Evolutionary conservation across 2,797 vertebrate species (phyloP).

Genomic region (Ceyx erithaca): DNA sequence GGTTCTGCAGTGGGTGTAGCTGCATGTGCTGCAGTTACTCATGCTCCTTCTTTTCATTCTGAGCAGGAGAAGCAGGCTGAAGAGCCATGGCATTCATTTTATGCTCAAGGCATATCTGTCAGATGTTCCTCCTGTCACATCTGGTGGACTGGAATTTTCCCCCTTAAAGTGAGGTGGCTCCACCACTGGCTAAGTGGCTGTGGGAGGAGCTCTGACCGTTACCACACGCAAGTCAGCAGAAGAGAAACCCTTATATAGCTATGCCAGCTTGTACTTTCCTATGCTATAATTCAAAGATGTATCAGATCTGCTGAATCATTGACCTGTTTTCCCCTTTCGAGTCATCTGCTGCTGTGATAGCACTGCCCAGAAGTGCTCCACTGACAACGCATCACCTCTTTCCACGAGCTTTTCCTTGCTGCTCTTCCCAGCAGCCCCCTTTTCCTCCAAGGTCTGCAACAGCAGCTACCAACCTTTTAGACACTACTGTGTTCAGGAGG

Average conservation of each 20-base stretch:
- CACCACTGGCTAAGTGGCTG: not conserved
- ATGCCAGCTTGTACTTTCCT: not conserved
- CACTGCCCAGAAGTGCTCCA: not conserved
- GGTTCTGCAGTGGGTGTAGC: not conserved
- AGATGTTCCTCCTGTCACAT: not conserved
- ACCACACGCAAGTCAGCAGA: not conserved
- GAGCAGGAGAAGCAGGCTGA: not conserved
- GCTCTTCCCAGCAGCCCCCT: not conserved
- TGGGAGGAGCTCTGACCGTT: not conserved
- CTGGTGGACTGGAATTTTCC: not conserved
- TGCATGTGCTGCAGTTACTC: not conserved
- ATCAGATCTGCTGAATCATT: not conserved
- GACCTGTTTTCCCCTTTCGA: not conserved
- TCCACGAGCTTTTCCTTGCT: not conserved
- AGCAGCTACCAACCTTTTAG: not conserved
- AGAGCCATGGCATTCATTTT: not conserved
- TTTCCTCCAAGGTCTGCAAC: not conserved
- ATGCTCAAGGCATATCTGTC: not conserved
- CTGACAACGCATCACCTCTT: not conserved
- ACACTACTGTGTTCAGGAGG: not conserved
- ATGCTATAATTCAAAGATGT: not conserved
- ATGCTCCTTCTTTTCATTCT: not conserved
- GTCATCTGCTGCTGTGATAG: not conserved
- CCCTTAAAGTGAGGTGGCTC: not conserved
- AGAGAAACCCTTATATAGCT: not conserved